Percentiles rank a stretch among this genome's conserved stretches.
phyloP scores from a whole-genome alignment of 2,797 vertebrate species.

The Chrosomus eos region DNA sequence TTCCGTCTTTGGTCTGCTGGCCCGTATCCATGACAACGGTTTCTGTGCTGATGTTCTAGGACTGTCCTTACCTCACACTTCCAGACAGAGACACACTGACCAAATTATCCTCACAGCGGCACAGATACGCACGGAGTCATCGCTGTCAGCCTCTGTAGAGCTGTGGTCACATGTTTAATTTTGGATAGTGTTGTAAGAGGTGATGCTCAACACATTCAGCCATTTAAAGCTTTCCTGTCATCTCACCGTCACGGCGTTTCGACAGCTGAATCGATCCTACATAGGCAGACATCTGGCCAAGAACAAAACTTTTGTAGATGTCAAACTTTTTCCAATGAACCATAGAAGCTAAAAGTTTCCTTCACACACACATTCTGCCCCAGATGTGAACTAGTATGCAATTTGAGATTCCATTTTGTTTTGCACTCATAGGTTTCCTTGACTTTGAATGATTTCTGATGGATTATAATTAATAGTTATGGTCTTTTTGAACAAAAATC shows the following conservation, averaged over 20 bases:
- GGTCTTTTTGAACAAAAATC: not conserved
- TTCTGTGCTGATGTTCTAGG: not conserved
- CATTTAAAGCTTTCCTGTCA: constrained; percentile 32
- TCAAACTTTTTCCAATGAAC: not conserved
- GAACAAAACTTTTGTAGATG: not conserved
- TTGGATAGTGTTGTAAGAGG: constrained; percentile 14
- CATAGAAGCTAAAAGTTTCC: not conserved
- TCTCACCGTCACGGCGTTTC: not conserved
- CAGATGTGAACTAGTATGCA: not conserved
- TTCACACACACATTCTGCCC: not conserved
- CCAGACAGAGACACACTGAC: constrained; percentile 15
- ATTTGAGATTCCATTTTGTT: not conserved
- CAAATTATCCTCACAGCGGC: not conserved
- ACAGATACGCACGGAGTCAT: not conserved
- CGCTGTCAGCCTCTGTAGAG: constrained; percentile 1
- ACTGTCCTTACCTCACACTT: constrained; percentile 1
- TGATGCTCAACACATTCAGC: constrained; percentile 17
- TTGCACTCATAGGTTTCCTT: not conserved
- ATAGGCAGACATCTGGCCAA: not conserved
- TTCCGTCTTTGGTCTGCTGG: constrained; percentile 9
- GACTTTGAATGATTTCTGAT: not conserved
- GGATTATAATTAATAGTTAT: not conserved
- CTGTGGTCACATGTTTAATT: constrained; percentile 15
- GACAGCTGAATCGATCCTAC: constrained; percentile 3
- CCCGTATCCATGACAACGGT: constrained; percentile 14